Conservation (phyloP, 2,888 invertebrate species). For the Taphrorychus bicolor region DNA sequence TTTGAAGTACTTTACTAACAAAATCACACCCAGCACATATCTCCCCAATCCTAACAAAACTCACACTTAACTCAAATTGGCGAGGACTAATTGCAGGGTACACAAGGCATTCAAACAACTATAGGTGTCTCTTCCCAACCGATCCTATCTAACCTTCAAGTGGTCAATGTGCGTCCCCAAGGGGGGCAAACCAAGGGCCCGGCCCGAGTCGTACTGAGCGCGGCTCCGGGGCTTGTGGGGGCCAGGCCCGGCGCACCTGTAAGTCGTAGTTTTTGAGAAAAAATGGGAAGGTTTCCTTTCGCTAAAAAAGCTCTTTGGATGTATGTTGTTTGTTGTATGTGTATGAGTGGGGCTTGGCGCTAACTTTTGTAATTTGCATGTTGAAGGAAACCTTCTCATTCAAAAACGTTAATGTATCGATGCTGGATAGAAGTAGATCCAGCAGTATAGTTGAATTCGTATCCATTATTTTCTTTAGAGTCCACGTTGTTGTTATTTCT, state of each 20-base stretch:
- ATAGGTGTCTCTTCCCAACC: constrained; percentile 48
- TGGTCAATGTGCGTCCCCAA: constrained; percentile 84
- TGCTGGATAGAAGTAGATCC: constrained; percentile 12
- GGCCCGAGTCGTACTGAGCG: constrained; percentile 83
- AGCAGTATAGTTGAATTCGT: constrained; percentile 7
- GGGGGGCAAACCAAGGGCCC: constrained; percentile 77
- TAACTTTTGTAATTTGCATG: not conserved
- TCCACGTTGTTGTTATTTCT: constrained; percentile 7
- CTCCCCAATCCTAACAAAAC: constrained; percentile 3
- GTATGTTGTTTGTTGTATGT: not conserved
- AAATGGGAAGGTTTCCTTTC: constrained; percentile 47
- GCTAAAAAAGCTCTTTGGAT: not conserved
- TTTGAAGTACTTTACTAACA: not conserved
- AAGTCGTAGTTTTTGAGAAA: constrained; percentile 58
- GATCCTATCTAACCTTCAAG: constrained; percentile 74
- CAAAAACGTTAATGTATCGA: constrained; percentile 1
- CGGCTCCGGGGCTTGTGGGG: constrained; percentile 79
- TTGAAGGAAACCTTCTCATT: constrained; percentile 25
- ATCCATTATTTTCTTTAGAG: constrained; percentile 9
- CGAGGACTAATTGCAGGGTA: constrained; percentile 36
- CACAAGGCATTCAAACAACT: constrained; percentile 50
- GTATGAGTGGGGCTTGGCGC: not conserved
- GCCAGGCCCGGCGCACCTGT: constrained; percentile 83
- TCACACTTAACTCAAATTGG: constrained; percentile 18
- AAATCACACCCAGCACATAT: not conserved